A percentile compares a stretch with the other conserved stretches of the same genome.
phyloP scores from a whole-genome alignment of 2,888 invertebrate species.

The Aporophyla nigra region DNA sequence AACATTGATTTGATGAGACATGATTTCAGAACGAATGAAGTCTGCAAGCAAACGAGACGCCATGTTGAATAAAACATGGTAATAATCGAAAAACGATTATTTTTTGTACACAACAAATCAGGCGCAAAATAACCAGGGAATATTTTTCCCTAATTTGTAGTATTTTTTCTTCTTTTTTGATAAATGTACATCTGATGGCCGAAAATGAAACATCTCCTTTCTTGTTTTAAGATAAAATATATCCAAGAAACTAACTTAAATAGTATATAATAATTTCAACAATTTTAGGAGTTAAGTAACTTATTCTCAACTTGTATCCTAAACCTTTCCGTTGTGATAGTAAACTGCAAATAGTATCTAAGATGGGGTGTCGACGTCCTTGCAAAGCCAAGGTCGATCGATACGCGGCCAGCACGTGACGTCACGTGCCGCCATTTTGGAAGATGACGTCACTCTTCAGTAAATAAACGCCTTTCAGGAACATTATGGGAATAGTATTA shows the following conservation, averaged over 20 bases:
- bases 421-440: constrained; percentile 59
- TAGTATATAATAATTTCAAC: background rate
- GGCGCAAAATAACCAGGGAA: no score
- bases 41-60: no score
- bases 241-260: background rate
- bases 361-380: constrained; percentile 67
- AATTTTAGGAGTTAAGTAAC: background rate
- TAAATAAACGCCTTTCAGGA: constrained; percentile 46
- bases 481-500: constrained; percentile 10
- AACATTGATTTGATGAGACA: no score
- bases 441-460: constrained; percentile 51
- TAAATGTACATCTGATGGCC: no score
- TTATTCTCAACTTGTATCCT: background rate
- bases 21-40: no score
- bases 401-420: constrained; percentile 63
- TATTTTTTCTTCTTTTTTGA: no score
- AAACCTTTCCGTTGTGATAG: constrained; percentile 23
- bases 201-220: no score
- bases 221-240: background rate
- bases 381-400: constrained; percentile 72
- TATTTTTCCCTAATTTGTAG: no score
- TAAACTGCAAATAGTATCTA: constrained; percentile 20
- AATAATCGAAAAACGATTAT: no score
- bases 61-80: no score
- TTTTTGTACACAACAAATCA: no score